Conservation (phyloP, 1,140 invertebrate species). For the Trachymyrmex cornetzi region DNA sequence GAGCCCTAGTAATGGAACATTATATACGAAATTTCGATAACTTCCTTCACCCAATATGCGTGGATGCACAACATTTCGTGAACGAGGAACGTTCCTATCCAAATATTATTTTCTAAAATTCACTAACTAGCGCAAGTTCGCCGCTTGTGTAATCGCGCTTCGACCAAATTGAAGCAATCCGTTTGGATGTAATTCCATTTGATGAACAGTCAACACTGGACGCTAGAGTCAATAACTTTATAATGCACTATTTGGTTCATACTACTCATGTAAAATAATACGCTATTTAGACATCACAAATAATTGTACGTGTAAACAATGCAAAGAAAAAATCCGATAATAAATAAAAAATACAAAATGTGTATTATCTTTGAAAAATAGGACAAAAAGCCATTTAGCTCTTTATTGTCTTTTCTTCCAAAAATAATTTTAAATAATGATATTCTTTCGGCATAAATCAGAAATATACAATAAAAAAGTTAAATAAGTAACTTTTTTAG, state of each 20-base stretch:
- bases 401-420: background rate
- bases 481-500: background rate
- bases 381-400: background rate
- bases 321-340: background rate
- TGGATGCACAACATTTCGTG: background rate
- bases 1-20: background rate
- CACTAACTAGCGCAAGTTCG: constrained; percentile 31
- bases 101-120: constrained; percentile 60
- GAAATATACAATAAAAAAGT: constrained; percentile 1
- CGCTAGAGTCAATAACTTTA: constrained; percentile 29
- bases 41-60: constrained; percentile 30
- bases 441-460: background rate
- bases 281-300: background rate
- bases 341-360: background rate
- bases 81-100: constrained; percentile 19
- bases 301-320: background rate
- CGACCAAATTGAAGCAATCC: constrained; percentile 52
- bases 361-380: background rate
- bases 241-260: constrained; percentile 19
- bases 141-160: constrained; percentile 45
- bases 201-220: constrained; percentile 52
- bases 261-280: constrained; percentile 5
- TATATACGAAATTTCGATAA: constrained; percentile 42
- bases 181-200: constrained; percentile 41
- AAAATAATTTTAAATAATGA: background rate